Conservation (phyloP, 2,113 vertebrate species). For the Recurvirostra avosetta region DNA sequence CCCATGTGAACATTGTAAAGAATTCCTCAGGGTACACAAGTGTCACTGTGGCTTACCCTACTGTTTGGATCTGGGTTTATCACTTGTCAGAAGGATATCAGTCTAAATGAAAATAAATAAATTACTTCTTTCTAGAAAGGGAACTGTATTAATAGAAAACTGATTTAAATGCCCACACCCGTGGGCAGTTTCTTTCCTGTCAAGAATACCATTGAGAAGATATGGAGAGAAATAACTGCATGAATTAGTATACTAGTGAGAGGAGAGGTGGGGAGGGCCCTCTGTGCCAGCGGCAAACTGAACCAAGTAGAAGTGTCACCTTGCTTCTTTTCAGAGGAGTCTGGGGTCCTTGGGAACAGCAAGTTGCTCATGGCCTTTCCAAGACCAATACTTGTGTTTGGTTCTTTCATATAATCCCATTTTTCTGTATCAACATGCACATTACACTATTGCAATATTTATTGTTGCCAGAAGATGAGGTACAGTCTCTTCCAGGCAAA, state of each 20-base stretch:
- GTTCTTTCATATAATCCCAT: background rate
- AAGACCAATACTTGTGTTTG: background rate
- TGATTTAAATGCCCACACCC: background rate
- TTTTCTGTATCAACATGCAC: background rate
- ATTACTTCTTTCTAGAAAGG: background rate
- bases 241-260: background rate
- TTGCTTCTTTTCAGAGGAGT: background rate
- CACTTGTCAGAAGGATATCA: background rate
- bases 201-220: background rate
- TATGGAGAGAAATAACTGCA: background rate
- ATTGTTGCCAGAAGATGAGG: background rate
- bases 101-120: background rate
- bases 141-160: background rate
- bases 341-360: background rate
- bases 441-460: background rate
- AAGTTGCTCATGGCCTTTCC: background rate
- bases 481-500: background rate
- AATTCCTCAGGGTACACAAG: background rate
- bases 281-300: background rate
- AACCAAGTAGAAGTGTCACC: background rate
- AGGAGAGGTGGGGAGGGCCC: background rate
- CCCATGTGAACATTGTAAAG: background rate
- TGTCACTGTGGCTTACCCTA: background rate
- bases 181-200: background rate
- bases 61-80: background rate